A percentile compares a stretch with the other conserved stretches of the same genome.
phyloP scores from a whole-genome alignment of 2,797 vertebrate genomes.

The Momotus momota region DNA sequence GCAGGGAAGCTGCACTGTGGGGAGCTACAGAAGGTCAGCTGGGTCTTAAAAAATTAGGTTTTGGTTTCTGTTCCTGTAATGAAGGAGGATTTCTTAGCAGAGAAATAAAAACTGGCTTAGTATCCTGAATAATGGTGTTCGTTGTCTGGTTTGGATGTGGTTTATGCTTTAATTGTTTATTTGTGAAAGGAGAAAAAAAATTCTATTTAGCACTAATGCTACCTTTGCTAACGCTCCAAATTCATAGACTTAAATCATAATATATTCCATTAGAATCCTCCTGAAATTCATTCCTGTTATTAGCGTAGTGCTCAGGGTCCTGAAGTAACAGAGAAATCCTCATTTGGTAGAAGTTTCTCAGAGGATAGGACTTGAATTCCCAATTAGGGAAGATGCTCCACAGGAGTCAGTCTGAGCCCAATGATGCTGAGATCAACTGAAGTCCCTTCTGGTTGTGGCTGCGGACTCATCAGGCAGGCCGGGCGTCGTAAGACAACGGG shows the following conservation, averaged over 20 bases:
- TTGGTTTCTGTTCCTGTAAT: background rate
- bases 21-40: background rate
- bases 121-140: background rate
- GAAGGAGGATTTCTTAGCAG: background rate
- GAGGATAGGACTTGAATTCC: background rate
- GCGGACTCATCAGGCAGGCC: background rate
- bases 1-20: background rate
- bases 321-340: background rate
- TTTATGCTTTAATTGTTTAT: conserved; percentile 25
- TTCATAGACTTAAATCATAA: background rate
- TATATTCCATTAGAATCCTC: background rate
- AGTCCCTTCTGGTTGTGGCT: rapidly evolving
- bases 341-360: background rate
- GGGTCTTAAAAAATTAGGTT: background rate
- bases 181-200: background rate
- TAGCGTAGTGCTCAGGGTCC: background rate
- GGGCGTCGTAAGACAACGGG: background rate
- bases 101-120: conserved; percentile 48
- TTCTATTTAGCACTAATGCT: background rate
- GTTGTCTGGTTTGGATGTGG: background rate
- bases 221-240: background rate
- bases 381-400: rapidly evolving
- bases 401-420: background rate
- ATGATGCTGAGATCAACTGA: background rate
- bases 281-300: background rate